Conservation (phyloP, 2,797 vertebrate genomes). For the Gobionotothen gibberifrons region DNA sequence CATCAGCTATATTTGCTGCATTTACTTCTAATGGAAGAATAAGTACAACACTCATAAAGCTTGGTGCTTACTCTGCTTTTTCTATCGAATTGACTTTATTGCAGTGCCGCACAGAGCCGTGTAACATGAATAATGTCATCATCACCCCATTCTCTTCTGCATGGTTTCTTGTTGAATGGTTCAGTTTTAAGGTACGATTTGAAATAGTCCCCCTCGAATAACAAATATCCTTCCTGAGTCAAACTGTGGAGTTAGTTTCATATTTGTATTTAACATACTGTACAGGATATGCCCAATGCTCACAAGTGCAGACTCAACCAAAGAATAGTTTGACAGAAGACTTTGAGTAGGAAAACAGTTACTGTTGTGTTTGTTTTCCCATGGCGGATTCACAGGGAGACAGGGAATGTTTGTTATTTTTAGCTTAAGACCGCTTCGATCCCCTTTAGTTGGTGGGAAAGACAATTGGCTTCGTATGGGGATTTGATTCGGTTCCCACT, state of each 20-base stretch:
- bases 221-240: neutral
- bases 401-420: conserved; percentile 64
- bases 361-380: conserved; percentile 42
- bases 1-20: conserved; percentile 24
- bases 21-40: conserved; percentile 35
- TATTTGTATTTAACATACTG: neutral
- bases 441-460: conserved; percentile 60
- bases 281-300: neutral
- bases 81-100: conserved; percentile 51
- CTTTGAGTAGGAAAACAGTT: conserved; percentile 31
- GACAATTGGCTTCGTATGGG: conserved; percentile 54
- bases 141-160: conserved; percentile 29
- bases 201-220: neutral
- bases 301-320: neutral
- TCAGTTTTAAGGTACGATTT: neutral
- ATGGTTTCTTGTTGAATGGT: conserved; percentile 24
- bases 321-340: conserved; percentile 17
- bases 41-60: conserved; percentile 36
- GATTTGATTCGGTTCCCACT: conserved; percentile 71
- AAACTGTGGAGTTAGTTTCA: neutral
- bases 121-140: conserved; percentile 32
- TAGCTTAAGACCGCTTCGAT: conserved; percentile 58
- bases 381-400: conserved; percentile 33
- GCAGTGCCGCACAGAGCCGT: conserved; percentile 26
- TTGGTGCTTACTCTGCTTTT: conserved; percentile 47